phyloP scores from a whole-genome alignment of 2,113 vertebrate genomes.

The Seriola rivoliana region DNA sequence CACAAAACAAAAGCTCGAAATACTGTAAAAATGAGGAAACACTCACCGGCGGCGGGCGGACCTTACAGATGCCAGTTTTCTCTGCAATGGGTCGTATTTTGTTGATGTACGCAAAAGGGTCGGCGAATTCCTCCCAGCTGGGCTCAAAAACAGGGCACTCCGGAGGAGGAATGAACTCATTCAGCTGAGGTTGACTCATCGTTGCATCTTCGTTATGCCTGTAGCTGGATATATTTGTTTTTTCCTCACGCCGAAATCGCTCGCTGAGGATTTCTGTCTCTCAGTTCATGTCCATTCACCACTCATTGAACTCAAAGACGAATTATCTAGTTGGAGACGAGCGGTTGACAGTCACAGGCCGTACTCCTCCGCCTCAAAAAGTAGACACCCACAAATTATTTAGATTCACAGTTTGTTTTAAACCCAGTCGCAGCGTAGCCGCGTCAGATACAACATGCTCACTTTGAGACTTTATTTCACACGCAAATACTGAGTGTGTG shows the following conservation, averaged over 20 bases:
- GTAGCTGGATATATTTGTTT: conserved; percentile 36
- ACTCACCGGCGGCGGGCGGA: conserved; percentile 96
- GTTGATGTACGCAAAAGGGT: conserved; percentile 96
- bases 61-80: conserved; percentile 97
- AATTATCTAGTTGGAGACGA: conserved; percentile 81
- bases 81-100: conserved; percentile 98
- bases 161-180: conserved; percentile 96
- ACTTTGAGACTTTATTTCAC: neutral
- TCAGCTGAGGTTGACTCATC: conserved; percentile 84
- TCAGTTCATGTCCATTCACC: conserved; percentile 82
- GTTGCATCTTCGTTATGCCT: conserved; percentile 78
- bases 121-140: conserved; percentile 95
- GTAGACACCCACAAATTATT: conserved; percentile 70
- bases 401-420: neutral
- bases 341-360: conserved; percentile 48
- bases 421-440: neutral
- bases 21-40: neutral
- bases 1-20: neutral
- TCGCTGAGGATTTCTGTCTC: conserved; percentile 51
- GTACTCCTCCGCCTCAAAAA: conserved; percentile 81
- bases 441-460: neutral
- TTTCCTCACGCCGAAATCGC: conserved; percentile 30
- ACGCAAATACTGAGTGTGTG: neutral
- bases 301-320: conserved; percentile 84
- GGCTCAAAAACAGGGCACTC: conserved; percentile 98